Percentiles rank a stretch among this genome's conserved stretches.
These are phyloP conservation scores for Agriopis aurantiaria DNA, from an alignment of 2,888 invertebrate species.

Conservation along the genomic window DNA sequence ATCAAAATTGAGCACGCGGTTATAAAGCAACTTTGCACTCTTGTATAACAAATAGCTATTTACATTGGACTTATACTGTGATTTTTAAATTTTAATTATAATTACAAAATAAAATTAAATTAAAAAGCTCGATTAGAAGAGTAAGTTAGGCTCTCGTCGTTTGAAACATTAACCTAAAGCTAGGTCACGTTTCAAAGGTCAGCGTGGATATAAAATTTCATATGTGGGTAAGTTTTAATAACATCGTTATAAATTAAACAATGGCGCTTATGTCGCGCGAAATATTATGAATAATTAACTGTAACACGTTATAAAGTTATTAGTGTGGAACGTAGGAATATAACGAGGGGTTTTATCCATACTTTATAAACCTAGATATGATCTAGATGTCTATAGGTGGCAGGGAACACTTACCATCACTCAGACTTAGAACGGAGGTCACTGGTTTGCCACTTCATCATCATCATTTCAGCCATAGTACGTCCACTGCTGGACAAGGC, in stretches of 20 bases:
- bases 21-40: too few species aligned
- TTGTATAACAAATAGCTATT: too few species aligned
- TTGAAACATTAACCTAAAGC: not conserved
- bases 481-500: too few species aligned
- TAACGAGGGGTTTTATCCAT: not conserved
- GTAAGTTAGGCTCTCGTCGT: not conserved
- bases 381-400: too few species aligned
- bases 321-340: not conserved
- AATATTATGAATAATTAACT: conserved; percentile 1
- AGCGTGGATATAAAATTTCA: conserved; percentile 7
- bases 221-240: conserved; percentile 11
- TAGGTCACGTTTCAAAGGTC: not conserved
- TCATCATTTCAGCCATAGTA: too few species aligned
- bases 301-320: not conserved
- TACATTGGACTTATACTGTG: too few species aligned
- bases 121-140: not conserved
- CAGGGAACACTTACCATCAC: too few species aligned
- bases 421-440: too few species aligned
- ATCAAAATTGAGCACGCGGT: too few species aligned
- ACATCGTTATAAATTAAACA: conserved; percentile 13
- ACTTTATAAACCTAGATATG: not conserved
- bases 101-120: not conserved
- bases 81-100: not conserved
- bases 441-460: too few species aligned
- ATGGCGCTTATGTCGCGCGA: conserved; percentile 13